These are phyloP conservation scores for Schrankia costaestrigalis DNA, from an alignment of 2,888 invertebrate genomes.

Conservation along the genomic window DNA sequence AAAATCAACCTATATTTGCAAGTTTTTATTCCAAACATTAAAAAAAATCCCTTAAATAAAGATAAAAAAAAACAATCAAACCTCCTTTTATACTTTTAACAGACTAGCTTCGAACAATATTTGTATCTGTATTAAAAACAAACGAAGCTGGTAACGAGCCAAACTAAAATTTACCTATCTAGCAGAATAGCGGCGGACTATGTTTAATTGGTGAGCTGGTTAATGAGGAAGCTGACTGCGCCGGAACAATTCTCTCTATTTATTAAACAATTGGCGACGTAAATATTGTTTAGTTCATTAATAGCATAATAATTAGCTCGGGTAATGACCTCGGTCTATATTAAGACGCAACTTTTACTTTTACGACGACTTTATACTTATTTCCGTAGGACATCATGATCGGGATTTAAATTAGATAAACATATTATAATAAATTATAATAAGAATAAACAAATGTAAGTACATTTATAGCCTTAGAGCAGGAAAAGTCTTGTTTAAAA, in stretches of 20 bases:
- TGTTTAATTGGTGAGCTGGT: slow-evolving; percentile 67
- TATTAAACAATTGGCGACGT: slow-evolving; percentile 67
- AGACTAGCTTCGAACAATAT: not conserved
- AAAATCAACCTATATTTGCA: too few relatives aligned
- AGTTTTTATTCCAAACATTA: too few relatives aligned
- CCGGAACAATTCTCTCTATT: slow-evolving; percentile 76
- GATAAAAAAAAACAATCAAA: too few relatives aligned
- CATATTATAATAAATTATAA: not conserved
- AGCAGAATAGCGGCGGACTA: slow-evolving; percentile 52
- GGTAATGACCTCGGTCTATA: slow-evolving; percentile 11
- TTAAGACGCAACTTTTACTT: not conserved
- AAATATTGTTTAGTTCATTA: slow-evolving; percentile 64
- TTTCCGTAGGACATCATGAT: too few relatives aligned
- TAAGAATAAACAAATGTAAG: not conserved
- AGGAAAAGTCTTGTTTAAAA: too few relatives aligned
- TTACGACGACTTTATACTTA: too few relatives aligned
- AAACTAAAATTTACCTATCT: slow-evolving; percentile 55
- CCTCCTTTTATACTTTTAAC: too few relatives aligned
- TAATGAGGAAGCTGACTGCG: slow-evolving; percentile 78
- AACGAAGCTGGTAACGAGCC: slow-evolving; percentile 16
- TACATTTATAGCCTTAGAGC: too few relatives aligned
- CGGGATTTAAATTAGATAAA: not conserved
- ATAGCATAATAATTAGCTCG: slow-evolving; percentile 33
- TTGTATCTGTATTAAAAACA: slow-evolving; percentile 16
- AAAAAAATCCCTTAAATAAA: too few relatives aligned